Evolutionary conservation across 1,140 invertebrate species (phyloP).

Genomic region (Lepidurus packardi): DNA sequence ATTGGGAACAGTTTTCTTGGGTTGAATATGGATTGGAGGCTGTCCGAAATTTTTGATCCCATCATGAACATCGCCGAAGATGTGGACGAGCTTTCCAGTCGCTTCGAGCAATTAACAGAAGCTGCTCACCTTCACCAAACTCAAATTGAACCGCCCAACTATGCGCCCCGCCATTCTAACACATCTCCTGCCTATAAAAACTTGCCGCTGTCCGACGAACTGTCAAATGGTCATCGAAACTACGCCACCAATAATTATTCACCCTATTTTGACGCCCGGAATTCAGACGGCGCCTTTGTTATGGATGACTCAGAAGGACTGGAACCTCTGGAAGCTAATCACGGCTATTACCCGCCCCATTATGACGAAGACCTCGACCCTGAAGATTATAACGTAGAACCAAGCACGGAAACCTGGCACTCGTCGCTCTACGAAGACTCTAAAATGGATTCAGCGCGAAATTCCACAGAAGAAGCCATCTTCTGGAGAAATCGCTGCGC

Average conservation of each 20-base stretch:
- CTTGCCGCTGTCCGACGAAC: not conserved
- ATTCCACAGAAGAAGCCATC: slow-evolving; percentile 27
- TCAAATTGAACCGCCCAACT: slow-evolving; percentile 1
- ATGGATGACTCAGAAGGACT: slow-evolving; percentile 1
- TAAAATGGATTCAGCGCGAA: slow-evolving; percentile 38
- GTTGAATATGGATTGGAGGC: slow-evolving; percentile 13
- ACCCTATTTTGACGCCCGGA: not conserved
- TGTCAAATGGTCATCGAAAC: not conserved
- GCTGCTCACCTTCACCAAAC: slow-evolving; percentile 7
- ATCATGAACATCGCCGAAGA: slow-evolving; percentile 4
- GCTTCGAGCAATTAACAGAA: slow-evolving; percentile 4
- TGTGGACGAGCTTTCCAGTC: not conserved
- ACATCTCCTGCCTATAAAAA: not conserved
- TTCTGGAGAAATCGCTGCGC: slow-evolving; percentile 75
- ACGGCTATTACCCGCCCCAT: slow-evolving; percentile 1
- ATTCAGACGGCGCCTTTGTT: not conserved
- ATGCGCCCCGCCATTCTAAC: slow-evolving; percentile 1
- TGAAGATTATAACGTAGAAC: not conserved
- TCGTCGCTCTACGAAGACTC: slow-evolving; percentile 27
- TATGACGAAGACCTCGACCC: slow-evolving; percentile 15
- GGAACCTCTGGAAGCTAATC: not conserved
- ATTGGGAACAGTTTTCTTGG: not conserved
- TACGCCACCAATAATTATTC: slow-evolving; percentile 2
- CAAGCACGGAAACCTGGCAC: not conserved
- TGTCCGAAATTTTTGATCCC: slow-evolving; percentile 1